Percentiles rank a stretch among this genome's conserved stretches.
Conservation (phyloP, 53 echinoderm and acorn worm genomes). For the Crossaster papposus region DNA sequence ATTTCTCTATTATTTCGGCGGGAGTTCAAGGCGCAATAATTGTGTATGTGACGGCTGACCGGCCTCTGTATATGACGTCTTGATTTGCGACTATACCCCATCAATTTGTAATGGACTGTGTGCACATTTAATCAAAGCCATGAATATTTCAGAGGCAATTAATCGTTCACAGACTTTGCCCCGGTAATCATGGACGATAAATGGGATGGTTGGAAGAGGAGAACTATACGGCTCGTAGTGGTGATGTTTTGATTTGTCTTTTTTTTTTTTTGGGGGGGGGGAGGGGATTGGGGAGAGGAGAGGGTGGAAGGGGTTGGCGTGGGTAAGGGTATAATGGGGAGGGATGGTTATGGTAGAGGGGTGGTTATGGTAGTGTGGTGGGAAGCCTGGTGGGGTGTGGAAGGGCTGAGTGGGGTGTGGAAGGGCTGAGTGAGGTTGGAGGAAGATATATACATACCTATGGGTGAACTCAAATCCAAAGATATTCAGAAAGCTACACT, state of each 20-base stretch:
- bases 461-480: too few relatives aligned
- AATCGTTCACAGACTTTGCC: conserved; percentile 20
- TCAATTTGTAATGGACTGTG: conserved; percentile 48
- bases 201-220: neutral
- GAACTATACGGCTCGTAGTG: neutral
- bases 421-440: too few relatives aligned
- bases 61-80: neutral
- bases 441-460: too few relatives aligned
- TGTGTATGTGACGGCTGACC: conserved; percentile 33
- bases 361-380: too few relatives aligned
- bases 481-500: too few relatives aligned
- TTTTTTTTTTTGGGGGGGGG: too few relatives aligned
- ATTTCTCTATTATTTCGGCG: neutral
- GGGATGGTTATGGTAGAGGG: too few relatives aligned
- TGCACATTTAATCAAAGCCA: conserved; percentile 43
- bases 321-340: too few relatives aligned
- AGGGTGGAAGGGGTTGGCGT: too few relatives aligned
- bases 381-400: too few relatives aligned
- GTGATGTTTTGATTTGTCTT: neutral
- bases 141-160: conserved; percentile 53
- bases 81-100: neutral
- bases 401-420: too few relatives aligned
- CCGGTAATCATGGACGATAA: neutral
- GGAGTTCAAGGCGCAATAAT: neutral
- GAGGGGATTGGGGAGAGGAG: too few relatives aligned